Evolutionary conservation across 2,888 invertebrate genomes (phyloP).

Genomic region (Diabrotica balteata): DNA sequence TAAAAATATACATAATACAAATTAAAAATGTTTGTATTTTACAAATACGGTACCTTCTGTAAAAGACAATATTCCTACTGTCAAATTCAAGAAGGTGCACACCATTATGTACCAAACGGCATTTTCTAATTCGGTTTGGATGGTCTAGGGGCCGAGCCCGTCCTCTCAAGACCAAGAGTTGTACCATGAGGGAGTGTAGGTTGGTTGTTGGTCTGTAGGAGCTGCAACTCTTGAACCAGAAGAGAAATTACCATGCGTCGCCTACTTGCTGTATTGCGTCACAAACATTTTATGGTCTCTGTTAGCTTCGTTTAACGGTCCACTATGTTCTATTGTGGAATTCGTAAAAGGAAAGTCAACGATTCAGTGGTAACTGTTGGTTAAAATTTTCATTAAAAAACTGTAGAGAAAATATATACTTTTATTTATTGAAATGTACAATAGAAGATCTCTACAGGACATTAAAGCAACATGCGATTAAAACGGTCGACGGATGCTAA

Average conservation of each 20-base stretch:
- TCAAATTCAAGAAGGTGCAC: too few species aligned
- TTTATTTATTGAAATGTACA: too few species aligned
- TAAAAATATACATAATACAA: too few species aligned
- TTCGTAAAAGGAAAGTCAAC: neutral
- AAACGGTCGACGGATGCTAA: too few species aligned
- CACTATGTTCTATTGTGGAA: conserved; percentile 3
- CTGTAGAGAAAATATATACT: too few species aligned
- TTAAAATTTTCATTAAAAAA: too few species aligned
- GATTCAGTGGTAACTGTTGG: too few species aligned
- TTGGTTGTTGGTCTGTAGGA: conserved; percentile 31
- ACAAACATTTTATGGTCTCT: conserved; percentile 25
- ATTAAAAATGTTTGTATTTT: too few species aligned
- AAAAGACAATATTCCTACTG: too few species aligned
- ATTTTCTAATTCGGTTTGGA: neutral
- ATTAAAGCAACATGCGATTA: too few species aligned
- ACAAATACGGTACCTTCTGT: too few species aligned
- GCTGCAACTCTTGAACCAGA: conserved; percentile 33
- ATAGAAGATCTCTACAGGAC: too few species aligned
- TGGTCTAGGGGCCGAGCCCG: neutral
- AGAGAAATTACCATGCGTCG: conserved; percentile 35
- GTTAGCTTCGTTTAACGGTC: conserved; percentile 5
- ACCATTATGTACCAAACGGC: neutral
- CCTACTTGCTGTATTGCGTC: conserved; percentile 36
- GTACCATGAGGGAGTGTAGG: conserved; percentile 20
- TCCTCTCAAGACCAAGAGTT: neutral